A percentile compares a stretch with the other conserved stretches of the same genome.
Conservation (phyloP, 2,888 invertebrate species). For the Gandaritis pyraliata region DNA sequence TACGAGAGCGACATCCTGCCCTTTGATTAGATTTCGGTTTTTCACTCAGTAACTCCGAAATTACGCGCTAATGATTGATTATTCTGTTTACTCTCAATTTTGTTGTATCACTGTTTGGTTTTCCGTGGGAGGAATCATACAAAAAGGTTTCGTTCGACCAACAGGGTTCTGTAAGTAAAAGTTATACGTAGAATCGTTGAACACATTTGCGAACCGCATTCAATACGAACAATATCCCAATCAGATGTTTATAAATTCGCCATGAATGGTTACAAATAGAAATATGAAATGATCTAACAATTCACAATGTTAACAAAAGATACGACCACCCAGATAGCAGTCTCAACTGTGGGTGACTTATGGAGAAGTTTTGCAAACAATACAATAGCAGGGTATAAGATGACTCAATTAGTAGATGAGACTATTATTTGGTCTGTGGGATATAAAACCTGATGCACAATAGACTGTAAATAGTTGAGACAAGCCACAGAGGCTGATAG, state of each 20-base stretch:
- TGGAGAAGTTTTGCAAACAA: constrained; percentile 80
- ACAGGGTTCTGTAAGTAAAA: neutral
- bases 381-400: constrained; percentile 71
- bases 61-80: constrained; percentile 79
- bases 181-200: neutral
- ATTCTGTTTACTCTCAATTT: constrained; percentile 72
- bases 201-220: constrained; percentile 16
- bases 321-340: constrained; percentile 70
- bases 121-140: constrained; percentile 48
- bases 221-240: constrained; percentile 31
- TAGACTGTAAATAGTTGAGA: constrained; percentile 69
- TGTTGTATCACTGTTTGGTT: constrained; percentile 67
- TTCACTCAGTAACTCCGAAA: constrained; percentile 58
- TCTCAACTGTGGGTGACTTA: constrained; percentile 58
- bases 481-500: constrained; percentile 40
- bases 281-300: constrained; percentile 41
- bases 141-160: constrained; percentile 14
- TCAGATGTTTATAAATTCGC: constrained; percentile 32
- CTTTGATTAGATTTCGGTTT: constrained; percentile 71
- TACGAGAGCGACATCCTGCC: constrained; percentile 71
- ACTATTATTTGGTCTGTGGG: constrained; percentile 39
- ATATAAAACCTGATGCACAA: constrained; percentile 70
- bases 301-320: constrained; percentile 38
- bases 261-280: constrained; percentile 27
- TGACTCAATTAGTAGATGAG: constrained; percentile 77